A percentile compares a stretch with the other conserved stretches of the same genome.
Conservation (phyloP, 2,113 vertebrate species). For the Heterotilapia buettikoferi region DNA sequence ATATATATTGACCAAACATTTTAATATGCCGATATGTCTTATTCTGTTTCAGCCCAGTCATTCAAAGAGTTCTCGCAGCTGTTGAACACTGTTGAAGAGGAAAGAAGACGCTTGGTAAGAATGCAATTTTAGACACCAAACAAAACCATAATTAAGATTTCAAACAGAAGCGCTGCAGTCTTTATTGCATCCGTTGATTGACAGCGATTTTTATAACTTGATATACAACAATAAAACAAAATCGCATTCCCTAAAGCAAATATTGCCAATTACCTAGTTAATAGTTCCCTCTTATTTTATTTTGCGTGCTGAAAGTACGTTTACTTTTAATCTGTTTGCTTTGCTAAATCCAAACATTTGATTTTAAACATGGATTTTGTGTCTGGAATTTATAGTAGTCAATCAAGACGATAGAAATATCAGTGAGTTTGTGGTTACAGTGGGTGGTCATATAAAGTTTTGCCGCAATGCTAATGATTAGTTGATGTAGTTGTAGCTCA, state of each 20-base stretch:
- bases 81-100: conserved; percentile 90
- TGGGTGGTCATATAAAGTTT: background rate
- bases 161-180: background rate
- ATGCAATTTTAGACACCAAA: background rate
- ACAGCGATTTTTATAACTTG: background rate
- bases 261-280: background rate
- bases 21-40: background rate
- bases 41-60: conserved; percentile 82
- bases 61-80: conserved; percentile 95
- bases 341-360: background rate
- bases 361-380: background rate
- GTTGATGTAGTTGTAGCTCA: background rate
- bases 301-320: background rate
- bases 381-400: background rate
- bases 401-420: background rate
- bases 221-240: background rate
- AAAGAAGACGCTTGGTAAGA: conserved; percentile 89
- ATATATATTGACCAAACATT: background rate
- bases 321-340: background rate
- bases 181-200: background rate
- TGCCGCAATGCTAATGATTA: background rate
- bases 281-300: background rate
- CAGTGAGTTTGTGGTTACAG: background rate
- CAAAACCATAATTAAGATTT: background rate
- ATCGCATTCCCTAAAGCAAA: background rate